Percentiles rank a stretch among this genome's conserved stretches.
Conservation (phyloP, 2,888 invertebrate species). For the Tachystola acroxantha region DNA sequence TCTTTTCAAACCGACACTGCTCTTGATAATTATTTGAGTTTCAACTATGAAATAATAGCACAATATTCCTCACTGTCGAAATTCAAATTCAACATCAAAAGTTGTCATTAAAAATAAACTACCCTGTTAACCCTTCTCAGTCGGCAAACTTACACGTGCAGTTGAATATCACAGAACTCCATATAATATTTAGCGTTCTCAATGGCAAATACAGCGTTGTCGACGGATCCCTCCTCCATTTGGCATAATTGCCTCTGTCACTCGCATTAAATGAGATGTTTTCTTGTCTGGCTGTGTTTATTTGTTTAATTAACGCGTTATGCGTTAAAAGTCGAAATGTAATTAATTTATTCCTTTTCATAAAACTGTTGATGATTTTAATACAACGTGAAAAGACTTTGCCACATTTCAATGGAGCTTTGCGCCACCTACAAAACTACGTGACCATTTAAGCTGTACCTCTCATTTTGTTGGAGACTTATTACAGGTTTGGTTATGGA, state of each 20-base stretch:
- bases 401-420: too few species aligned
- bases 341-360: too few species aligned
- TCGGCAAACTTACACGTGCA: constrained; percentile 17
- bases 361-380: too few species aligned
- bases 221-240: constrained; percentile 8
- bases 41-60: too few species aligned
- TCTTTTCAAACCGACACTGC: too few species aligned
- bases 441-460: too few species aligned
- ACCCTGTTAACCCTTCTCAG: constrained; percentile 5
- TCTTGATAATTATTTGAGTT: too few species aligned
- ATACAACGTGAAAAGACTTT: too few species aligned
- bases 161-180: background rate
- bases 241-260: constrained; percentile 11
- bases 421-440: too few species aligned
- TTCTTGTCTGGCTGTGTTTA: constrained; percentile 10
- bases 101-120: constrained; percentile 26
- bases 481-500: too few species aligned
- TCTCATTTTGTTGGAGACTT: too few species aligned
- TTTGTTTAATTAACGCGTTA: constrained; percentile 8
- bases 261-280: constrained; percentile 11
- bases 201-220: constrained; percentile 15
- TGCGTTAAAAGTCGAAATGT: background rate
- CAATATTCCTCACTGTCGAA: too few species aligned
- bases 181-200: background rate
- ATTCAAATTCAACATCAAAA: constrained; percentile 27